phyloP scores from a whole-genome alignment of 2,797 vertebrate genomes.

The Phataginus tetradactyla region DNA sequence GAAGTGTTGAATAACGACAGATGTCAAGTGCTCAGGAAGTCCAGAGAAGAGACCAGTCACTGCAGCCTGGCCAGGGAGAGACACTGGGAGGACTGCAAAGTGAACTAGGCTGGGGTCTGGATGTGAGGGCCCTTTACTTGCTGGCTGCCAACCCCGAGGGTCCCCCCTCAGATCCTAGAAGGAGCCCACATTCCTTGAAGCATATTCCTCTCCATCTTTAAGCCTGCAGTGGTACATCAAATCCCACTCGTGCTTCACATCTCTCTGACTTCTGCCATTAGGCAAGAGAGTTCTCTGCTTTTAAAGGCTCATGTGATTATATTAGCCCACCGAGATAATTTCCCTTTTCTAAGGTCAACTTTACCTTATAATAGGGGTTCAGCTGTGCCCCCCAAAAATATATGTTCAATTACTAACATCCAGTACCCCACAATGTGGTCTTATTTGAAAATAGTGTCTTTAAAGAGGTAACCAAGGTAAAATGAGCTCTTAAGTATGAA shows the following conservation, averaged over 20 bases:
- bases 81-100: background rate
- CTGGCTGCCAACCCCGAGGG: background rate
- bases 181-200: background rate
- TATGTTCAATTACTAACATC: background rate
- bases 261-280: background rate
- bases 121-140: background rate
- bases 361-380: background rate
- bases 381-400: background rate
- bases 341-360: background rate
- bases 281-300: background rate
- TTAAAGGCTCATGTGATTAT: background rate
- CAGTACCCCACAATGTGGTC: background rate
- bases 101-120: background rate
- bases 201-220: background rate
- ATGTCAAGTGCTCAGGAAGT: background rate
- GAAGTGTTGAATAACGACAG: background rate
- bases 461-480: background rate
- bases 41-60: background rate
- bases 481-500: background rate
- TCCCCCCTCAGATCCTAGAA: background rate
- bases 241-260: background rate
- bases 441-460: background rate
- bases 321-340: background rate
- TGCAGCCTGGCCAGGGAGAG: background rate
- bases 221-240: background rate